Percentiles rank a stretch among this genome's conserved stretches.
Evolutionary conservation across 2,113 vertebrate genomes (phyloP).

Genomic region (Gracilinanus agilis): DNA sequence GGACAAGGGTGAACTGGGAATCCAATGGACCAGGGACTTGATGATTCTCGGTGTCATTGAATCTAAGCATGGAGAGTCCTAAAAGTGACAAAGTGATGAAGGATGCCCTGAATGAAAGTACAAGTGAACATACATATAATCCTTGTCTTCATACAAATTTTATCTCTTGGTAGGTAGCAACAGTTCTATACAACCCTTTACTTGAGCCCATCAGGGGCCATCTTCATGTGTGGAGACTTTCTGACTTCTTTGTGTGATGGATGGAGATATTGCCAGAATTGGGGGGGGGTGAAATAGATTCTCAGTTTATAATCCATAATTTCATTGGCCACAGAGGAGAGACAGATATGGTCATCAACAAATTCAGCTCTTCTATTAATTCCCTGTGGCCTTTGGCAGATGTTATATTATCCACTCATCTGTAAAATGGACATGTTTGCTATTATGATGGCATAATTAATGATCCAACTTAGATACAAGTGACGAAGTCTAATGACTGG

Average conservation of each 20-base stretch:
- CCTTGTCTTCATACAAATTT: background rate
- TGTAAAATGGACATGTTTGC: background rate
- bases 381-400: background rate
- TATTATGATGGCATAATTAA: background rate
- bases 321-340: background rate
- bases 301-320: background rate
- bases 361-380: background rate
- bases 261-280: background rate
- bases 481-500: background rate
- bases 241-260: background rate
- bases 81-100: conserved; percentile 53
- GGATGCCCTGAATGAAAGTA: background rate
- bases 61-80: conserved; percentile 3
- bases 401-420: background rate
- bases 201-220: no score
- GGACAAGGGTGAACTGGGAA: conserved; percentile 20
- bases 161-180: background rate
- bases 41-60: conserved; percentile 12
- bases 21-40: conserved; percentile 63
- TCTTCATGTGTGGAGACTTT: background rate
- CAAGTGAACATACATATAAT: background rate
- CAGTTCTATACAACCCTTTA: no score
- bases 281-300: background rate
- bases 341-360: background rate
- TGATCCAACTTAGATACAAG: background rate